phyloP scores from a whole-genome alignment of 2,113 vertebrate genomes.

The Alexandromys fortis region DNA sequence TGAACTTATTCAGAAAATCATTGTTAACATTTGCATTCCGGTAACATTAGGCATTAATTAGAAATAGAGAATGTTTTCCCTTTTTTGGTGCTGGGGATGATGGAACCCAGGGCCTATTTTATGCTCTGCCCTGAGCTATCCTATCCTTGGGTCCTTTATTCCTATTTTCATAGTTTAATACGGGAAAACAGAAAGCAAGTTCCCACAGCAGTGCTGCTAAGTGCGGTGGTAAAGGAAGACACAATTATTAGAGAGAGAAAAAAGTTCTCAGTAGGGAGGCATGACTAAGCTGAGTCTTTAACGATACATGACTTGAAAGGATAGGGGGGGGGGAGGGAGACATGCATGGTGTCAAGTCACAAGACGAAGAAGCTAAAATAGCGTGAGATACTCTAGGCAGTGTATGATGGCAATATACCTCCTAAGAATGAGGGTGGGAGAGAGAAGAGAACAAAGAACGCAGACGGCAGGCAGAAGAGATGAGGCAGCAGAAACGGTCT shows the following conservation, averaged over 20 bases:
- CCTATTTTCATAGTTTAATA: neutral
- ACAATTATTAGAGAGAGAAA: slow-evolving; percentile 2
- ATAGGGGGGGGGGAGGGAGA: neutral
- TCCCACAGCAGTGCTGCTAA: neutral
- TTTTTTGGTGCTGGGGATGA: neutral
- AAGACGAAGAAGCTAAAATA: slow-evolving; percentile 16
- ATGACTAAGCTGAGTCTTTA: slow-evolving; percentile 26
- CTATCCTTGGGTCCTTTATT: neutral
- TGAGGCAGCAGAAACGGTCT: neutral
- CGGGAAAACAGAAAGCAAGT: neutral
- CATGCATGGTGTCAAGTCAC: neutral
- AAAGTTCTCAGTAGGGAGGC: neutral
- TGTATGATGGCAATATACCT: neutral
- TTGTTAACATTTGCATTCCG: neutral
- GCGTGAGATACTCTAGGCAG: neutral
- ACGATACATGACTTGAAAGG: neutral
- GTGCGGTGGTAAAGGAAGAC: neutral
- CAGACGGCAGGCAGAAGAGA: neutral
- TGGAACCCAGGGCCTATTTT: neutral
- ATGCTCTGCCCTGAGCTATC: neutral
- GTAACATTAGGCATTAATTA: neutral
- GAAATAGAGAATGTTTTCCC: neutral
- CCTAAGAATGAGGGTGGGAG: neutral
- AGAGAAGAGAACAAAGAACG: neutral
- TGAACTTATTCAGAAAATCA: slow-evolving; percentile 34